These are phyloP conservation scores for Resseliella maxima DNA, from an alignment of 2,888 invertebrate species.

Conservation along the genomic window DNA sequence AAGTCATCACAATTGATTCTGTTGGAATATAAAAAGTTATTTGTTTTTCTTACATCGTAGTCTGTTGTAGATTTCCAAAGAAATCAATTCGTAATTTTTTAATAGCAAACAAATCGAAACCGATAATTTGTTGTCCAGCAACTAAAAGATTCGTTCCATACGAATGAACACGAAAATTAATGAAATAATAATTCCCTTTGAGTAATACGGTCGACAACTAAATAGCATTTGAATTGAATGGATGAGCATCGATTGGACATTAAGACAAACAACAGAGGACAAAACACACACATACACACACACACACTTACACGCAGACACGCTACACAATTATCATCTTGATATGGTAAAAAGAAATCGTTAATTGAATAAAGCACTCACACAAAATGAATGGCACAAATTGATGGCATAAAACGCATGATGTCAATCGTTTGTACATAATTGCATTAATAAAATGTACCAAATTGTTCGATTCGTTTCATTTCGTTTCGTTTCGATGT, in stretches of 20 bases:
- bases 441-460: slow-evolving; percentile 6
- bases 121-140: slow-evolving; percentile 23
- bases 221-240: background rate
- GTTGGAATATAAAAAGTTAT: background rate
- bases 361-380: slow-evolving; percentile 28
- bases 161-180: background rate
- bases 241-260: background rate
- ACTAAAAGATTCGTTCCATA: background rate
- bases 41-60: background rate
- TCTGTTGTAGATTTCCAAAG: background rate
- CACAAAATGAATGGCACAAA: background rate
- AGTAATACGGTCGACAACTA: background rate
- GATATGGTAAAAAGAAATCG: background rate
- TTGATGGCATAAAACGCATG: slow-evolving; percentile 19
- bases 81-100: background rate
- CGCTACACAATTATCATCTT: background rate
- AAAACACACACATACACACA: background rate
- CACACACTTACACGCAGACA: background rate
- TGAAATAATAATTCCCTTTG: background rate
- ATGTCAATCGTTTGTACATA: background rate
- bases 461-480: no score
- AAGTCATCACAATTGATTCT: slow-evolving; percentile 19
- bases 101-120: background rate
- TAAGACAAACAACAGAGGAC: background rate
- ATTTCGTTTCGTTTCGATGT: background rate